phyloP scores from a whole-genome alignment of 2,113 vertebrate species.

The Turnix velox region DNA sequence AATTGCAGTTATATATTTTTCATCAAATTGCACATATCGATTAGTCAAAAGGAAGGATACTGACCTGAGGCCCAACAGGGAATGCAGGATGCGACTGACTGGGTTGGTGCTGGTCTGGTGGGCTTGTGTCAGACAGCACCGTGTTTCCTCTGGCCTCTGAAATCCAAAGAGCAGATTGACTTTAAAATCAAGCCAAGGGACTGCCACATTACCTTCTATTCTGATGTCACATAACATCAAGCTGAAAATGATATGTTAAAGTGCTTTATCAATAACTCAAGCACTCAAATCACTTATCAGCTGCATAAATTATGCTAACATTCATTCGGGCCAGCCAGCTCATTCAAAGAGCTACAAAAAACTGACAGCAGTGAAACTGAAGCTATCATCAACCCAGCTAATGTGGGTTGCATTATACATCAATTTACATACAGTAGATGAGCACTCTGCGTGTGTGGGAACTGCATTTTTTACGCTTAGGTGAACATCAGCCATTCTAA shows the following conservation, averaged over 20 bases:
- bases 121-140: slow-evolving; percentile 78
- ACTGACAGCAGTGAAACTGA: slow-evolving; percentile 70
- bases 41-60: slow-evolving; percentile 41
- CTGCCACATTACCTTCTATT: slow-evolving; percentile 47
- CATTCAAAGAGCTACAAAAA: slow-evolving; percentile 72
- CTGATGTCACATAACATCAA: slow-evolving; percentile 68
- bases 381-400: slow-evolving; percentile 56
- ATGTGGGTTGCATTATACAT: slow-evolving; percentile 74
- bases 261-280: slow-evolving; percentile 84
- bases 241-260: slow-evolving; percentile 76
- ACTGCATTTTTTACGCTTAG: slow-evolving; percentile 49
- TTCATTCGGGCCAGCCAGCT: slow-evolving; percentile 67
- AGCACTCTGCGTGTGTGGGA: background rate
- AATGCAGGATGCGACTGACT: slow-evolving; percentile 86
- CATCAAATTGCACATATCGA: background rate
- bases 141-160: slow-evolving; percentile 80
- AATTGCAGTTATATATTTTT: slow-evolving; percentile 39
- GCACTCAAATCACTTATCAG: slow-evolving; percentile 71
- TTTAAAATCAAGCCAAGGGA: slow-evolving; percentile 69
- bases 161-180: slow-evolving; percentile 69
- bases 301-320: slow-evolving; percentile 80
- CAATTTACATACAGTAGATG: slow-evolving; percentile 70
- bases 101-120: slow-evolving; percentile 85
- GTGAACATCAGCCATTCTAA: slow-evolving; percentile 72
- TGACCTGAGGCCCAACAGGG: slow-evolving; percentile 91